phyloP scores from a whole-genome alignment of 2,113 vertebrate species.

The Cynoglossus semilaevis region DNA sequence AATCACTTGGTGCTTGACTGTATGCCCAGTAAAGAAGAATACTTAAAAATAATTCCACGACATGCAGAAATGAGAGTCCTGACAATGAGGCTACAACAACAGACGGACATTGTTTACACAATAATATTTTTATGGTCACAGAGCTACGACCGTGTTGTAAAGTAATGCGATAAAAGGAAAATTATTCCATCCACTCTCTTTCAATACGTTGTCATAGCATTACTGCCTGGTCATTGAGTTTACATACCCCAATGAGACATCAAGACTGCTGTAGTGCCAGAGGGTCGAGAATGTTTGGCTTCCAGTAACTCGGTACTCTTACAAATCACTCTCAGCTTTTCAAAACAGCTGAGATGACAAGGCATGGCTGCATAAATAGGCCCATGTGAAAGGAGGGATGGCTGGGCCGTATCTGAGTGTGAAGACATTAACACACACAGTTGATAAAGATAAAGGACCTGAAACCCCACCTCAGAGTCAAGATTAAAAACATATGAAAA shows the following conservation, averaged over 20 bases:
- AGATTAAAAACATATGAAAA: no score
- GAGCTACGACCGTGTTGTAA: background rate
- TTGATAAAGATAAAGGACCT: background rate
- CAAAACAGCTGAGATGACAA: slow-evolving; percentile 18
- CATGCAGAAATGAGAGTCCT: background rate
- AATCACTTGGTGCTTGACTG: no score
- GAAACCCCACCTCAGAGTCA: no score
- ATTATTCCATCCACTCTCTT: background rate
- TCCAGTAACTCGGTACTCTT: slow-evolving; percentile 34
- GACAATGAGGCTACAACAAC: background rate
- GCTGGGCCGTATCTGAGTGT: background rate
- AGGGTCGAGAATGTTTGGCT: slow-evolving; percentile 41
- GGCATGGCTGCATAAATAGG: slow-evolving; percentile 6
- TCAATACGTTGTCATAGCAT: background rate
- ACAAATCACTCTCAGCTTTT: slow-evolving; percentile 35
- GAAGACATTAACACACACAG: background rate
- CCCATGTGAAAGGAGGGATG: background rate
- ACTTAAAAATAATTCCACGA: background rate
- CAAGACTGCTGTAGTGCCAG: slow-evolving; percentile 18
- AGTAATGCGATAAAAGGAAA: background rate
- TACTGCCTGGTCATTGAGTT: slow-evolving; percentile 30
- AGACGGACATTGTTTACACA: background rate
- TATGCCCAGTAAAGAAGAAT: background rate
- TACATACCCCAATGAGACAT: slow-evolving; percentile 19
- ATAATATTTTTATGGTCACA: background rate